Conservation (phyloP, 2,888 invertebrate species). For the Muschampia plurimacula region DNA sequence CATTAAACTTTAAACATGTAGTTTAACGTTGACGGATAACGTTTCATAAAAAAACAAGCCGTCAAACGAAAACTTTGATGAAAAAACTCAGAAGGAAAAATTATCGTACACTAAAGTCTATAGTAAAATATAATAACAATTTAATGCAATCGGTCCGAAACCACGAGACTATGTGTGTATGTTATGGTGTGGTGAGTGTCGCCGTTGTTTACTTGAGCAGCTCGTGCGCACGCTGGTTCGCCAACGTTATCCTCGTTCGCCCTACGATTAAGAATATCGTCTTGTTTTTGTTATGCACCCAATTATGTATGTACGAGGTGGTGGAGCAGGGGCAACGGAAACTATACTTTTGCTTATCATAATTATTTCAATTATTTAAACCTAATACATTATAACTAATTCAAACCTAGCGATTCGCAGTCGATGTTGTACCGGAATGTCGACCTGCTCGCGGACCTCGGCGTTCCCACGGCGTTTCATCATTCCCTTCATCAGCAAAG, state of each 20-base stretch:
- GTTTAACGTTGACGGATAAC: too few species aligned
- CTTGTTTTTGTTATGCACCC: constrained; percentile 56
- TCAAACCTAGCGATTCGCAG: too few species aligned
- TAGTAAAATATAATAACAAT: neutral
- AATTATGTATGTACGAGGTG: too few species aligned
- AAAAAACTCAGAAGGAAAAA: neutral
- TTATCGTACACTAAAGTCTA: neutral
- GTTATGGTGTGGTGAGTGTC: constrained; percentile 60
- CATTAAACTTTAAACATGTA: neutral
- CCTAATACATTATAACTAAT: too few species aligned
- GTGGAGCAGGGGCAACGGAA: too few species aligned
- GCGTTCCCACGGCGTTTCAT: too few species aligned
- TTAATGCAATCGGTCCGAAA: constrained; percentile 39
- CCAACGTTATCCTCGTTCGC: constrained; percentile 97
- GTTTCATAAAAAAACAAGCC: neutral
- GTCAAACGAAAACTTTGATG: neutral
- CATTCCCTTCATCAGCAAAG: too few species aligned
- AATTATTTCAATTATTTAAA: too few species aligned
- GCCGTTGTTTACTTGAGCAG: constrained; percentile 93
- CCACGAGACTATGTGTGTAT: constrained; percentile 72
- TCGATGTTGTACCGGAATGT: too few species aligned
- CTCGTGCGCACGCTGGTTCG: constrained; percentile 98
- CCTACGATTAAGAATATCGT: constrained; percentile 72
- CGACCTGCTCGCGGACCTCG: too few species aligned
- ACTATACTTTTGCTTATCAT: too few species aligned